Evolutionary conservation across 2,888 invertebrate species (phyloP), one percentile per base, ranked within the genome.

Genomic region (Trichogramma dendrolimi): DNA sequence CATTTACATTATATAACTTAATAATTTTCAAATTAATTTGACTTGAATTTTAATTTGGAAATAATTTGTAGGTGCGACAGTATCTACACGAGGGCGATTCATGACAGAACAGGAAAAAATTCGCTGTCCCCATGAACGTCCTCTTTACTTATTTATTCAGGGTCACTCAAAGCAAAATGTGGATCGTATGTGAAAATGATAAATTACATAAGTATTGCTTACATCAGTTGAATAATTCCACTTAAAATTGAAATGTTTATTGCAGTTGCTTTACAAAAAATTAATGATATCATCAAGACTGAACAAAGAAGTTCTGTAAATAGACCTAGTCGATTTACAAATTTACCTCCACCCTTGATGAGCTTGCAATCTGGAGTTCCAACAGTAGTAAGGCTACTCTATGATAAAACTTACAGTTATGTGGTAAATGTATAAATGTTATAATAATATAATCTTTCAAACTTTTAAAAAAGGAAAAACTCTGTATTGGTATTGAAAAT

Each of bases 401-500:
- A 6, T 4, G 14, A 10, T 46, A 50, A 58, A 10, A 2, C 2
- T 27, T 27, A 27, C 2, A 27, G 27, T 55, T 55, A 38, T 52
- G 52, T 5, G 11, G 40, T 11, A 52, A 46, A 55, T 60, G 46
- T 58, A 49, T 51, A 10, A 4, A n/a, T 27, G 11, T 55, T 47
- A 8, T 10, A 39, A 55, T 55, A 55, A 2, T 11, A 42, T 39
- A 38, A 42, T 51, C 48, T 53, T 60, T 43, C 62, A n/a, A 52
- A n/a, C 53, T 10, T 58, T 52, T 40, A 7, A n/a, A 47, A 40
- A 78, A 85, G 77, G 91, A 91, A 77, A 91, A 90, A 80, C 85
- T 92, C 68, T 87, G 87, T 71, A 84, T 91, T 70, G 90, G 90
- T 48, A 81, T 91, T 69, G 91, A 91, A 72, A 86, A 88, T 82